Base-by-base conservation (phyloP, 2,113 vertebrate species). In the Columbina picui region DNA sequence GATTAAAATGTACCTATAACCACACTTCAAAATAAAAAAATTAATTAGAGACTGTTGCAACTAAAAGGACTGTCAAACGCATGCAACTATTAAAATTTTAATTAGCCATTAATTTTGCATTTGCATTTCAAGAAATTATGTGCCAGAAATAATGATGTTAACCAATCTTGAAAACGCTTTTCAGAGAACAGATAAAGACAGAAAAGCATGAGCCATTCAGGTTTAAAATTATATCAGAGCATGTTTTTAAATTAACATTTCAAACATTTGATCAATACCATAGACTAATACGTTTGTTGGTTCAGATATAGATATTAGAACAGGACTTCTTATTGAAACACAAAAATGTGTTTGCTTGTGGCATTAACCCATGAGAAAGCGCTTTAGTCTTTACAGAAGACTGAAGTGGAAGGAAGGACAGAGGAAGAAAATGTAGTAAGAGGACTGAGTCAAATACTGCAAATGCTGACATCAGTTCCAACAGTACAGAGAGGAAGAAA, bases 51-150 rank as follows among this genome's bases (percentile, higher is more conserved):
- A 8, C 56, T 64, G 69, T 56, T 83, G 78, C 68, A 83, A 86
- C 84, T 93, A 90, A 49, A 83, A 70, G 7, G 32, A 63, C 36
- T 74, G 68, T 47, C 63, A 92, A 63, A 96, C 86, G 17, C 60
- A 55, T 14, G n/a, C 36, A 78, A 67, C 60, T 74, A 71, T 49
- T 60, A 59, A 26, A 93, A 81, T 92, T 87, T 84, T 94, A 93
- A 93, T 95, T 92, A 90, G 64, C 5, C 50, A 77, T 59, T 93
- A 87, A 83, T 86, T 95, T 86, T 86, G 55, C 19, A 91, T 85
- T 82, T 93, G 84, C 67, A 90, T 86, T 95, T 84, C 75, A 88
- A 86, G 64, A 85, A 92, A 32, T 63, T 88, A 59, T 30, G 27
- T 74, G 65, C 43, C 88, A 93, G 52, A 96, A 96, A 93, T 49